phyloP scores from a whole-genome alignment of 2,888 invertebrate species.

The Molanna angustata region DNA sequence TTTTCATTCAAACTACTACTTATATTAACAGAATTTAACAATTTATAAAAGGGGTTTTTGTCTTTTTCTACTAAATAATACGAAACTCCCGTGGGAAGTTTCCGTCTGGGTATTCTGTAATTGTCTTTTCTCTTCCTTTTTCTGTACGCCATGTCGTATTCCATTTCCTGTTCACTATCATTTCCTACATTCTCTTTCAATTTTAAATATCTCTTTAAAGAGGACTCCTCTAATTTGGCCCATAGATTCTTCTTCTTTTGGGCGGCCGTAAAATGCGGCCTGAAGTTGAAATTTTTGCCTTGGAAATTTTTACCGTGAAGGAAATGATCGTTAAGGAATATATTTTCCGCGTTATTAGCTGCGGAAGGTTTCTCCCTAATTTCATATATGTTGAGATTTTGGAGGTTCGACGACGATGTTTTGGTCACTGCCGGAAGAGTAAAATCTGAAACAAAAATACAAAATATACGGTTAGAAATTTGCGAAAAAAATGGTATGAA shows the following conservation, averaged over 20 bases:
- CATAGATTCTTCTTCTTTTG: constrained; percentile 15
- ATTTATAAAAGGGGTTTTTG: constrained; percentile 19
- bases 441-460: constrained; percentile 22
- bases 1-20: constrained; percentile 16
- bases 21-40: constrained; percentile 13
- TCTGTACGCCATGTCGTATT: constrained; percentile 5
- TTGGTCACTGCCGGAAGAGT: constrained; percentile 10
- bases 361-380: background rate
- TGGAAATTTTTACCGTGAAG: background rate
- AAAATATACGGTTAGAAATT: too few species aligned
- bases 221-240: constrained; percentile 21
- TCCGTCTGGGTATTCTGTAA: constrained; percentile 14
- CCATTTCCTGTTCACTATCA: constrained; percentile 2
- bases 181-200: constrained; percentile 9
- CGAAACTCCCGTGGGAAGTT: constrained; percentile 5
- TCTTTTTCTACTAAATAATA: constrained; percentile 11
- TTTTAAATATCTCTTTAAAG: constrained; percentile 13
- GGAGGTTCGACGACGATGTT: background rate
- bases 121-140: constrained; percentile 17
- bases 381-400: constrained; percentile 2
- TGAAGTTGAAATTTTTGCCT: background rate
- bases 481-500: too few species aligned
- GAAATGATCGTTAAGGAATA: too few species aligned
- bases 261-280: background rate
- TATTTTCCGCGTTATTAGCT: too few species aligned